Base-by-base conservation (phyloP, 2,797 vertebrate genomes). In the Galago senegalensis region DNA sequence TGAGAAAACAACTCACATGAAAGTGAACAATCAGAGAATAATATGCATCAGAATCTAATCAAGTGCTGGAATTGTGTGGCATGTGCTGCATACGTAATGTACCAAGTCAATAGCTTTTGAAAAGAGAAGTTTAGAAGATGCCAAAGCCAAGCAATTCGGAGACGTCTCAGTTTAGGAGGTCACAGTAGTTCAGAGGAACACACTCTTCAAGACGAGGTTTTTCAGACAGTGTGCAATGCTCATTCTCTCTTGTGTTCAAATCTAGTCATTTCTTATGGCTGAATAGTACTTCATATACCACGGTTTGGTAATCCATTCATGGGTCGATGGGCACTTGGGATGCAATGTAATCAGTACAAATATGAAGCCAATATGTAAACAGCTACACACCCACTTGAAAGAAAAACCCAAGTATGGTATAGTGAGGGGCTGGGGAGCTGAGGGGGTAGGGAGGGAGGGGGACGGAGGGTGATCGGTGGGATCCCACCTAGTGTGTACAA, bases 1-100 rank as follows among this genome's bases (percentile, higher is more conserved):
- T 89, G 37, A 65, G 89, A 76, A 89, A 84, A 94, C n/a, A 87
- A 96, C 77, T 75, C 46, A 72, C n/a, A 37, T 25, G 61, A 89
- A 88, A 0, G 0, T 69, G 85, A 87, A 88, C 12, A 83, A 73
- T 90, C 67, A 87, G 46, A 92, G 77, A 91, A 81, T 73, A 94
- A 79, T 70, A 70, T 7, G 73, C 70, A 29, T 34, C 29, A 73
- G 75, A 88, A 94, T 85, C 61, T 81, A 91, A 97, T 91, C 60
- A 87, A 61, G 84, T 9, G 13, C 75, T 63, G 53, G 43, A 37
- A 37, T 69, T 14, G 43, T 27, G 8, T 1, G 14, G 27, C 77
- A 14, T 2, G 1, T 25, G 40, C 10, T 69, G 56, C 16, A 67
- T 58, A 79, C 9, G 10, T 87, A 81, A 93, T 43, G 11, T 3